A percentile compares a stretch with the other conserved stretches of the same genome.
Conservation (phyloP, 2,888 invertebrate genomes). For the Thelaira solivaga region DNA sequence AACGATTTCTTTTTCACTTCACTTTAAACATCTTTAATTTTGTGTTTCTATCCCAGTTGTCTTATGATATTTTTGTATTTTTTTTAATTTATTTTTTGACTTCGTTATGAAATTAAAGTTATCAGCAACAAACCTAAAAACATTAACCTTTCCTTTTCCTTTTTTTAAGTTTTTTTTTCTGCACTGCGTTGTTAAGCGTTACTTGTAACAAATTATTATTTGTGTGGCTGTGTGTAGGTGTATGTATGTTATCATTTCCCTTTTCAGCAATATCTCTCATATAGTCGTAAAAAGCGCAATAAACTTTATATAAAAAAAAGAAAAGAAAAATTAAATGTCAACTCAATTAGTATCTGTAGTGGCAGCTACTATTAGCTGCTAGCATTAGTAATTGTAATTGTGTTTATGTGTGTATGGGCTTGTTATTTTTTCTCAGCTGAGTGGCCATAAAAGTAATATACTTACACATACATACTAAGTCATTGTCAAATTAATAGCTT, state of each 20-base stretch:
- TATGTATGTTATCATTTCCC: background rate
- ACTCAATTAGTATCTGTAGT: conserved; percentile 51
- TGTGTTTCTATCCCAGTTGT: too few relatives aligned
- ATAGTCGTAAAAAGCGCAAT: conserved; percentile 6
- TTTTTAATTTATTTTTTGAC: too few relatives aligned
- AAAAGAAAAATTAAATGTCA: conserved; percentile 55
- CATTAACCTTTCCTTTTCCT: background rate
- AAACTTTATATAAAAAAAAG: background rate
- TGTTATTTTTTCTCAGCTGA: too few relatives aligned
- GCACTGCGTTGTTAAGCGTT: too few relatives aligned
- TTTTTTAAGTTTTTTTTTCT: too few relatives aligned
- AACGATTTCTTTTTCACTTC: background rate
- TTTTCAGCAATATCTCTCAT: background rate
- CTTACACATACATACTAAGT: too few relatives aligned
- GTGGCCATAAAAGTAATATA: conserved; percentile 52
- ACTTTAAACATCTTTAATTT: conserved; percentile 4
- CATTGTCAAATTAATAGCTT: conserved; percentile 53
- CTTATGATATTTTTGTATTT: too few relatives aligned
- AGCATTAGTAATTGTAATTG: background rate
- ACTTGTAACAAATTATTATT: conserved; percentile 5
- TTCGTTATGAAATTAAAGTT: background rate
- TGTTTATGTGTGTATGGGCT: conserved; percentile 12
- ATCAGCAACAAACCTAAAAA: background rate
- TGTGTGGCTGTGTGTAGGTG: too few relatives aligned
- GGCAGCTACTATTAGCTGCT: conserved; percentile 14